Percentiles rank a stretch among this genome's conserved stretches.
phyloP scores from a whole-genome alignment of 2,113 vertebrate species.

The Myxocyprinus asiaticus region DNA sequence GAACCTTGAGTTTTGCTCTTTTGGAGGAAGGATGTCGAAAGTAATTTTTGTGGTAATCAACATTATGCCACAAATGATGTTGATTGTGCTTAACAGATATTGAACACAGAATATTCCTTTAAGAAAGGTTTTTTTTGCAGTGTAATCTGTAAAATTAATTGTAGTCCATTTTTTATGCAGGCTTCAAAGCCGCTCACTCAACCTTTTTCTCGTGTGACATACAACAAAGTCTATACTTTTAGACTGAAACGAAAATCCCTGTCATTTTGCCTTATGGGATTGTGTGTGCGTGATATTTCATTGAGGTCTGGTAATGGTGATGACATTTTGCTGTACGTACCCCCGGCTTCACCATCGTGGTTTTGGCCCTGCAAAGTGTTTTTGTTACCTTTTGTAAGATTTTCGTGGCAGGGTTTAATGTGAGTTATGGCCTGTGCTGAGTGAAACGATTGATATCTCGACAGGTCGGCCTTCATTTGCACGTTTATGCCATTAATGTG shows the following conservation, averaged over 20 bases:
- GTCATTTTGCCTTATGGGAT: background rate
- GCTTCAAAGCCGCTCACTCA: background rate
- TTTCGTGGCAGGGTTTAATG: background rate
- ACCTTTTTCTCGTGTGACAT: background rate
- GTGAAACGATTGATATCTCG: background rate
- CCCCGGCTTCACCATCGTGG: background rate
- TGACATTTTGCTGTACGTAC: constrained; percentile 3
- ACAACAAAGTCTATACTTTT: constrained; percentile 1
- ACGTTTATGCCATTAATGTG: constrained; percentile 1
- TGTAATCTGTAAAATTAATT: no score
- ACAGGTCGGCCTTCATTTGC: background rate
- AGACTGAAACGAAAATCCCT: background rate
- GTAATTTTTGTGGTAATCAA: no score
- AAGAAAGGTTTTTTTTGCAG: no score
- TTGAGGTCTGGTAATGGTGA: background rate
- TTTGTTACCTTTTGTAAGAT: background rate
- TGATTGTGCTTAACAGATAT: no score
- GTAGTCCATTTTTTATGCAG: no score
- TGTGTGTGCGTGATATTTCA: background rate
- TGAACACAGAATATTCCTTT: no score
- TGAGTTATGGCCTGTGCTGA: background rate
- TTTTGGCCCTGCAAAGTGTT: background rate
- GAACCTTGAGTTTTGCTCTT: no score
- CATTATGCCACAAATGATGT: no score
- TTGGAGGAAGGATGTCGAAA: no score